Conservation (phyloP, 2,888 invertebrate genomes). For the Epinotia demarniana region DNA sequence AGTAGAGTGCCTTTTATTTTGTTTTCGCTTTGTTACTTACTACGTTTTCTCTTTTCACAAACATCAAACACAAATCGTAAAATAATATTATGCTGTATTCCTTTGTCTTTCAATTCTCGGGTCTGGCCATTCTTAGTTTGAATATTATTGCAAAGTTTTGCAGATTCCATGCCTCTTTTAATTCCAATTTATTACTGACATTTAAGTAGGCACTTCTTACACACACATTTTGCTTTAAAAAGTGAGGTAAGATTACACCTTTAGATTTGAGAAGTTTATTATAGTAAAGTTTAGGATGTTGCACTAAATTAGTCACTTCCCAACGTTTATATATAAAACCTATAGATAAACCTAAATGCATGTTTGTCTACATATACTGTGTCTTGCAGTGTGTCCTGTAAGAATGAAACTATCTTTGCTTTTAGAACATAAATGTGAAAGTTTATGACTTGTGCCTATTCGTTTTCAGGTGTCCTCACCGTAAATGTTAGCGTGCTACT, state of each 20-base stretch:
- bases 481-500: slow-evolving; percentile 97
- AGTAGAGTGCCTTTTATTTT: slow-evolving; percentile 50
- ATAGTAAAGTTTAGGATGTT: slow-evolving; percentile 18
- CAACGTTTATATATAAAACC: slow-evolving; percentile 37
- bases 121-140: slow-evolving; percentile 58
- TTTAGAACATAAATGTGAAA: slow-evolving; percentile 27
- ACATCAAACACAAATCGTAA: slow-evolving; percentile 71
- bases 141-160: slow-evolving; percentile 45
- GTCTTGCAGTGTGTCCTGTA: slow-evolving; percentile 24
- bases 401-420: slow-evolving; percentile 31
- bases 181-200: slow-evolving; percentile 24
- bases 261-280: slow-evolving; percentile 12
- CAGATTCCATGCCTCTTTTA: slow-evolving; percentile 41
- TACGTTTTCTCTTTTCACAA: slow-evolving; percentile 82
- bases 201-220: slow-evolving; percentile 35
- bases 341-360: slow-evolving; percentile 39
- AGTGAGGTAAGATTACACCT: slow-evolving; percentile 20
- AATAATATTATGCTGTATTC: slow-evolving; percentile 38
- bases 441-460: slow-evolving; percentile 56
- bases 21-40: slow-evolving; percentile 51
- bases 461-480: slow-evolving; percentile 92
- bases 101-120: slow-evolving; percentile 50
- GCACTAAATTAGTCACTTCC: slow-evolving; percentile 44
- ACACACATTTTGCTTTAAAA: slow-evolving; percentile 26
- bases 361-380: slow-evolving; percentile 33